phyloP scores from a whole-genome alignment of 2,888 invertebrate genomes.

The Miltochrista miniata region DNA sequence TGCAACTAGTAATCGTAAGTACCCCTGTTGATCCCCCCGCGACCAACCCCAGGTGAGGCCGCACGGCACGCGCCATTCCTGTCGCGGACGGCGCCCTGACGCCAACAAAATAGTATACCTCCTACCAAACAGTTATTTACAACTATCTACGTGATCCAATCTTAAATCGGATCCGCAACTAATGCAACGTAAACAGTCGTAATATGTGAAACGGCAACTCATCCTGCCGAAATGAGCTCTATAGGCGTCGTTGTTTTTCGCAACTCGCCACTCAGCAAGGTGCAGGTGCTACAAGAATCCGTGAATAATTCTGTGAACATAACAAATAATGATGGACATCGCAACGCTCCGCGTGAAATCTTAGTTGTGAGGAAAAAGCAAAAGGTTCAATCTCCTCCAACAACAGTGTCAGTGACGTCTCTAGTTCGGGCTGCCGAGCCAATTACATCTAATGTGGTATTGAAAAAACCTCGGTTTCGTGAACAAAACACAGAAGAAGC shows the following conservation, averaged over 20 bases:
- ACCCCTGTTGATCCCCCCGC: constrained; percentile 82
- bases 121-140: constrained; percentile 44
- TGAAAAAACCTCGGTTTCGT: constrained; percentile 64
- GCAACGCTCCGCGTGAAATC: constrained; percentile 74
- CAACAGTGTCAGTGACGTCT: constrained; percentile 73
- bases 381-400: constrained; percentile 65
- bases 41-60: constrained; percentile 77
- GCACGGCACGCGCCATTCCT: constrained; percentile 82
- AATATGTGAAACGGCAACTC: constrained; percentile 71
- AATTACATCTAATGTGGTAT: constrained; percentile 52
- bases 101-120: constrained; percentile 62
- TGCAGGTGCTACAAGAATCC: constrained; percentile 86
- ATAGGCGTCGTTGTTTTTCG: constrained; percentile 84
- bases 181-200: constrained; percentile 58
- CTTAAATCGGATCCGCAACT: constrained; percentile 45
- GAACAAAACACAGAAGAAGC: constrained; percentile 76
- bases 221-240: constrained; percentile 77
- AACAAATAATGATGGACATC: constrained; percentile 68
- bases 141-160: constrained; percentile 54
- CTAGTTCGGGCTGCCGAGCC: constrained; percentile 67
- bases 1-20: constrained; percentile 82
- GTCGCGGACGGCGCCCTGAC: constrained; percentile 76
- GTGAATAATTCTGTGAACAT: constrained; percentile 84
- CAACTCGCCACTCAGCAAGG: constrained; percentile 82
- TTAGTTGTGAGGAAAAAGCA: constrained; percentile 82